phyloP scores from a whole-genome alignment of 2,888 invertebrate species.

The Barypeithes pellucidus region DNA sequence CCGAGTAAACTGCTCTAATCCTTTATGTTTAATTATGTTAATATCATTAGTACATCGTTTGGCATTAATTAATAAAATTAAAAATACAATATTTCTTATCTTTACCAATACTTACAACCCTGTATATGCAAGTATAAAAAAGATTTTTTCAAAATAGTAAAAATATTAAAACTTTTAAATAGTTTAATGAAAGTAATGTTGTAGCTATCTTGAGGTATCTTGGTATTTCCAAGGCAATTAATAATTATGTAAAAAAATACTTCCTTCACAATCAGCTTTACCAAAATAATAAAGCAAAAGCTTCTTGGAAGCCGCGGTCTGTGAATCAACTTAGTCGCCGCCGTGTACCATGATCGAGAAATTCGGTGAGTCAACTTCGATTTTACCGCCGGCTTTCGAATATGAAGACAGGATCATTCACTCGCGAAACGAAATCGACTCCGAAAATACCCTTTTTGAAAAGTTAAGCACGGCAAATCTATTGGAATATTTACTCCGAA shows the following conservation, averaged over 20 bases:
- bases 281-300: slow-evolving; percentile 28
- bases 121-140: too few relatives aligned
- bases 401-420: slow-evolving; percentile 24
- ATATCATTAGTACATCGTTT: too few relatives aligned
- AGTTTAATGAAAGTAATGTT: not conserved
- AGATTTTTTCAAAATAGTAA: not conserved
- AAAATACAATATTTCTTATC: too few relatives aligned
- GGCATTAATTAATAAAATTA: too few relatives aligned
- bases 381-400: slow-evolving; percentile 23
- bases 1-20: too few relatives aligned
- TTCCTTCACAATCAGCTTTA: slow-evolving; percentile 15
- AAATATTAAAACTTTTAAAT: not conserved
- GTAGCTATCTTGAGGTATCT: not conserved
- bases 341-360: slow-evolving; percentile 37
- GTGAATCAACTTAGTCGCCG: slow-evolving; percentile 33
- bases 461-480: slow-evolving; percentile 15
- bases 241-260: slow-evolving; percentile 25
- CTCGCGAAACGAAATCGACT: slow-evolving; percentile 14
- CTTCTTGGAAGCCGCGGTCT: slow-evolving; percentile 33
- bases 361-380: slow-evolving; percentile 33
- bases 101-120: too few relatives aligned
- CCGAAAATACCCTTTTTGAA: slow-evolving; percentile 27
- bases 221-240: slow-evolving; percentile 25
- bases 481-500: slow-evolving; percentile 5
- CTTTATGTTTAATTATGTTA: too few relatives aligned